Evolutionary conservation across 2,888 invertebrate species (phyloP), one percentile per base, ranked within the genome.

Genomic region (Sussaba pulchella): DNA sequence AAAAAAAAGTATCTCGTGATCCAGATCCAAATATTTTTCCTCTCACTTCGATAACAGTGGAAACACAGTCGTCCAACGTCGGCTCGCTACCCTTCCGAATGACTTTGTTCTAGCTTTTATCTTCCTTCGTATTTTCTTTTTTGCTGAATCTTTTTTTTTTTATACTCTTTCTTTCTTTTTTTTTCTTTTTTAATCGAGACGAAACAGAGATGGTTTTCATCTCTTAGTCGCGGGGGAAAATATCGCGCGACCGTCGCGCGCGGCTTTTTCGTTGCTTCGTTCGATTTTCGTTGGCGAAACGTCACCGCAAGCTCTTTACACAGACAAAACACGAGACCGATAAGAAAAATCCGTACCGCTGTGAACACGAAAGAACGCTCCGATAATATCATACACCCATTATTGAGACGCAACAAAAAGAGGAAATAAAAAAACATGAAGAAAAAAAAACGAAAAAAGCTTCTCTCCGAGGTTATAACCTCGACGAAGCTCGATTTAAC

Each of bases 1-100:
- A n/a, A n/a, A n/a, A n/a, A n/a, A 78, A 73, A 73, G 52, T 43
- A 39, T 73, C 41, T 61, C 61, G 41, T 41, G 61, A 61, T 61
- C 61, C 39, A 61, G 39, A 61, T 61, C 26, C 41, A 39, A 61
- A 61, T 71, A 61, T 66, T 54, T 66, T 57, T 70, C 36, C 52
- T 74, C 19, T 36, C 31, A 50, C 67, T 74, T 67, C 64, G 73
- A 77, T 73, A 77, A 81, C 77, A 36, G 57, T 64, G 59, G 57
- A 39, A 76, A 69, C 36, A 63, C 17, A 74, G 45, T 57, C 47
- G 67, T 76, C 63, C 57, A n/a, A 41, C 66, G 54, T 57, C 9
- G 14, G 41, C 19, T 36, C 17, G 17, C 61, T 36, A 43, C 24
- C 17, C 52, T 31, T 9, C 43, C 43, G 24, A 57, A 66, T 24